A percentile compares a stretch with the other conserved stretches of the same genome.
Conservation (phyloP, 2,888 invertebrate genomes). For the Drosophila lacicola region DNA sequence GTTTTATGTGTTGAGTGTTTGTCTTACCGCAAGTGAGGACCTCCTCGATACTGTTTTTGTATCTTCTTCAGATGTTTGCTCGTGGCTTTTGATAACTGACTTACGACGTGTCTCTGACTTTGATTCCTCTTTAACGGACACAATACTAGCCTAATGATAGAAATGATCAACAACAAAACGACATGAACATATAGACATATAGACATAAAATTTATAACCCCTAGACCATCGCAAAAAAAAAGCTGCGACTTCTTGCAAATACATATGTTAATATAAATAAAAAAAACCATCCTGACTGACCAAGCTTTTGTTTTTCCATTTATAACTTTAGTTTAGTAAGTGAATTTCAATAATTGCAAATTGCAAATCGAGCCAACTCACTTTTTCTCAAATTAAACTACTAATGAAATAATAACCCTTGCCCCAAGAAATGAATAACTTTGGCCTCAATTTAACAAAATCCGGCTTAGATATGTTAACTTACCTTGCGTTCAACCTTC, state of each 20-base stretch:
- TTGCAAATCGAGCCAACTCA: too few relatives aligned
- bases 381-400: too few relatives aligned
- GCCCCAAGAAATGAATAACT: too few relatives aligned
- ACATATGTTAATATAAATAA: too few relatives aligned
- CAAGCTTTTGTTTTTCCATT: too few relatives aligned
- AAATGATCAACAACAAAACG: conserved; percentile 10
- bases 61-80: conserved; percentile 65
- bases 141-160: conserved; percentile 61
- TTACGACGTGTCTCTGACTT: conserved; percentile 75
- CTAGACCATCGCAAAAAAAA: too few relatives aligned
- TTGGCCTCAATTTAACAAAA: too few relatives aligned
- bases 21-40: conserved; percentile 81
- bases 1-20: not conserved
- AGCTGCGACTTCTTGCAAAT: too few relatives aligned
- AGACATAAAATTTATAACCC: not conserved
- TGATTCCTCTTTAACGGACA: conserved; percentile 75
- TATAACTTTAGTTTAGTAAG: too few relatives aligned
- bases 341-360: too few relatives aligned
- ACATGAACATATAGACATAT: not conserved
- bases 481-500: conserved; percentile 79
- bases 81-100: conserved; percentile 70
- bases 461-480: conserved; percentile 6
- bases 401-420: too few relatives aligned
- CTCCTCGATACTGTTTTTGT: conserved; percentile 77
- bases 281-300: too few relatives aligned